These are phyloP conservation scores for Exephanes ischioxanthus DNA, from an alignment of 2,888 invertebrate genomes.

Conservation along the genomic window DNA sequence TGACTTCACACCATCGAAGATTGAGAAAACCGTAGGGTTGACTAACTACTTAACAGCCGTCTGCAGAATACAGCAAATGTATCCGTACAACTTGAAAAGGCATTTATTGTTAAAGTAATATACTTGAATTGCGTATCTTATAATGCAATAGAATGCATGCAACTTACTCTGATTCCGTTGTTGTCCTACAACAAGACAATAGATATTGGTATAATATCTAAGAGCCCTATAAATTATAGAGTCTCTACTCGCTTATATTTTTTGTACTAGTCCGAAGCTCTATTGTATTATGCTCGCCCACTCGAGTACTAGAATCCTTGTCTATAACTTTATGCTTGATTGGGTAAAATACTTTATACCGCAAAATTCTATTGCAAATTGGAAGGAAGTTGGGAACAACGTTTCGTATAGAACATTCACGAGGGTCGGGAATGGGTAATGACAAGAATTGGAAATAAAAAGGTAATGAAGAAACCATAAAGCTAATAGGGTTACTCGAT, in stretches of 20 bases:
- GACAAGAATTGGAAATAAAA: neutral
- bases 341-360: conserved; percentile 11
- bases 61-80: neutral
- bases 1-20: too few relatives aligned
- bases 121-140: neutral
- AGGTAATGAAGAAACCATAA: neutral
- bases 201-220: conserved; percentile 34
- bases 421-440: neutral
- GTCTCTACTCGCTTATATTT: conserved; percentile 15
- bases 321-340: conserved; percentile 28
- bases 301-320: conserved; percentile 13
- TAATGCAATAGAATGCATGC: conserved; percentile 8
- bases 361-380: neutral
- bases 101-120: too few relatives aligned
- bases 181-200: conserved; percentile 10
- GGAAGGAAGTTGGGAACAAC: neutral
- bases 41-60: neutral
- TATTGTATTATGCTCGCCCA: conserved; percentile 18
- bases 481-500: too few relatives aligned
- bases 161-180: neutral
- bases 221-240: conserved; percentile 27
- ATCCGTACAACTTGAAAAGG: too few relatives aligned
- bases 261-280: conserved; percentile 18
- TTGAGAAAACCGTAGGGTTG: neutral
- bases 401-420: neutral